Conservation (phyloP, 2,113 vertebrate species). For the Hippocampus barbouri region DNA sequence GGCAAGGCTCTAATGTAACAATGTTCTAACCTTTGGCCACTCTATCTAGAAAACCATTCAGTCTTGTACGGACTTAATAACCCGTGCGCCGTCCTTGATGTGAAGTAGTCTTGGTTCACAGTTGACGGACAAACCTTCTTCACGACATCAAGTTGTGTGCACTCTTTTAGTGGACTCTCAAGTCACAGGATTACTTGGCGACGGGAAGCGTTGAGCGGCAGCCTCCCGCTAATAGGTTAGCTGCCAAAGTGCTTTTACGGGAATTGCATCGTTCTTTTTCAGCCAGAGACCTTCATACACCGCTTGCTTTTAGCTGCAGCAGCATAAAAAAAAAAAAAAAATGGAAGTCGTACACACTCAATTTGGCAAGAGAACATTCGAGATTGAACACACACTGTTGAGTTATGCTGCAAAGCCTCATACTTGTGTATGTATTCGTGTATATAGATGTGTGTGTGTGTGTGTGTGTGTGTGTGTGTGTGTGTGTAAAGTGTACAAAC, state of each 20-base stretch:
- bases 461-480: no score
- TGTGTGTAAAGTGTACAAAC: no score
- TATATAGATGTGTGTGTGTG: no score
- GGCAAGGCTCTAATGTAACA: conserved; percentile 1
- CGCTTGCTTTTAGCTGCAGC: conserved; percentile 35
- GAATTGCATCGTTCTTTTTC: conserved; percentile 36
- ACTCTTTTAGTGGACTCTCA: conserved; percentile 23
- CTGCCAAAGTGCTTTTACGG: conserved; percentile 47
- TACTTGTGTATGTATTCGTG: no score
- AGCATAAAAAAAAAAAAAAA: conserved; percentile 25
- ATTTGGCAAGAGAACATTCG: not conserved
- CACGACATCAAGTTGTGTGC: not conserved
- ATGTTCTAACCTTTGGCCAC: not conserved
- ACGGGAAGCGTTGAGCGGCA: conserved; percentile 22
- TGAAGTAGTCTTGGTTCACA: not conserved
- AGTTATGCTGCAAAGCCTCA: no score
- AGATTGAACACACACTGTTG: no score
- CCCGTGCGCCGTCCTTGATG: not conserved
- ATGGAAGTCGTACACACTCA: not conserved
- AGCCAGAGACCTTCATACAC: conserved; percentile 36
- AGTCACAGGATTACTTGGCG: conserved; percentile 31
- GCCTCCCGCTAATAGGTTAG: conserved; percentile 28
- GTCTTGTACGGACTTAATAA: not conserved
- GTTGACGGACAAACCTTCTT: not conserved
- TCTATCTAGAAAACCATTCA: not conserved